Evolutionary conservation across 2,888 invertebrate species (phyloP), one percentile per base, ranked within the genome.

Genomic region (Eilema depressum): DNA sequence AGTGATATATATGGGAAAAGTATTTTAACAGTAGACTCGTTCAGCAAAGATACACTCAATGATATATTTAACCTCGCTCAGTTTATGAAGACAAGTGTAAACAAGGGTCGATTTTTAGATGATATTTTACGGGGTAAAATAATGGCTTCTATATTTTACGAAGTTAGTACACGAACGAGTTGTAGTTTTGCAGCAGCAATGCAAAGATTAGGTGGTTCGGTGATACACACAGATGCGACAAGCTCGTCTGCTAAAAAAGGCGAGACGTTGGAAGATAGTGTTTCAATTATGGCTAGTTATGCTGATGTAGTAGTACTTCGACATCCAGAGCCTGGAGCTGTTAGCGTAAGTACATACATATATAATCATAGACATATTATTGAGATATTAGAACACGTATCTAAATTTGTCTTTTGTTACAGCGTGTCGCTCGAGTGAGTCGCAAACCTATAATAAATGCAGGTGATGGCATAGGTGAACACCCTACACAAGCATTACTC

Each of bases 151-250:
- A 97, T 99, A 88, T 99, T 99, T 92, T 99, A 99, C 92, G 99
- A 99, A 96, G 99, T 97, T 0, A 99, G 99, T 89, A 99, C 99
- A 0, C 96, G 99, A 74, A 99, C 99, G 0, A 97, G 98, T 83
- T 98, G 98, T 89, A 99, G 99, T 88, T 99, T 99, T 94, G 96
- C 98, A 0, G 98, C 98, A 0, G 99, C 99, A 0, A 99, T 99
- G 99, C 98, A 98, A 89, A 96, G 99, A 76, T 96, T 99, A 8
- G 99, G 99, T 11, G 99, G 99, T 0, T 96, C 97, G 30, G 99
- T 99, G 0, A 97, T 99, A 82, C 96, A 98, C 86, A 98, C 99
- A 93, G 98, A 99, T 87, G 98, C 98, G 81, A 96, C 97, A 0
- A 98, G 97, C 75, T 99, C 99, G 0, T 99, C 99, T 0, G 98